Evolutionary conservation across 2,797 vertebrate genomes (phyloP).

Genomic region (Sebastes iracundus): DNA sequence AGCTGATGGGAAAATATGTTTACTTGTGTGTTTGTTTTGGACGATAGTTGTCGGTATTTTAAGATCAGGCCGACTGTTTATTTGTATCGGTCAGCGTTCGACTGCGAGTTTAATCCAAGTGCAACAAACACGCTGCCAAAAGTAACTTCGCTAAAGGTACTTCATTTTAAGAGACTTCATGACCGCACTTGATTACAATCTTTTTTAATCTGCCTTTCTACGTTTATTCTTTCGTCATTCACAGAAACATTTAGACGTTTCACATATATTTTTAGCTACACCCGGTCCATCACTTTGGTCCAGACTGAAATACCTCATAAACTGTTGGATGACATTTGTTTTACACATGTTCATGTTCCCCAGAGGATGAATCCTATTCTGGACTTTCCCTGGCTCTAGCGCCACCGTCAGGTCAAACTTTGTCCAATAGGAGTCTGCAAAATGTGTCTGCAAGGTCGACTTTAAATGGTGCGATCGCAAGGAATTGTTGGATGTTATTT

Average conservation of each 20-base stretch:
- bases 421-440: too few species aligned
- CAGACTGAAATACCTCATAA: neutral
- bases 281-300: neutral
- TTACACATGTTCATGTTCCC: neutral
- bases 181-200: neutral
- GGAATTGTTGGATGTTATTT: too few species aligned
- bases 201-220: neutral
- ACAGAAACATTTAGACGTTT: neutral
- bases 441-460: too few species aligned
- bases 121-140: slow-evolving; percentile 30
- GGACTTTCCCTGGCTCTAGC: neutral
- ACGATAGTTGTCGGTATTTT: slow-evolving; percentile 8
- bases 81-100: slow-evolving; percentile 23
- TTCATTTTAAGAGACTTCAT: neutral
- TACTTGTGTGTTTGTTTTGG: slow-evolving; percentile 43
- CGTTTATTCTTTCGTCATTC: neutral
- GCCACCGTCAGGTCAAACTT: neutral
- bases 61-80: slow-evolving; percentile 29
- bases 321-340: neutral
- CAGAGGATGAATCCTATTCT: neutral
- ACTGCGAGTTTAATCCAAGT: slow-evolving; percentile 32
- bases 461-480: too few species aligned
- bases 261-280: neutral
- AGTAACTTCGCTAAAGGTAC: slow-evolving; percentile 16
- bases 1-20: slow-evolving; percentile 44